A percentile compares a stretch with the other conserved stretches of the same genome.
phyloP scores from a whole-genome alignment of 2,888 invertebrate genomes.

The Galerucella nymphaeae region DNA sequence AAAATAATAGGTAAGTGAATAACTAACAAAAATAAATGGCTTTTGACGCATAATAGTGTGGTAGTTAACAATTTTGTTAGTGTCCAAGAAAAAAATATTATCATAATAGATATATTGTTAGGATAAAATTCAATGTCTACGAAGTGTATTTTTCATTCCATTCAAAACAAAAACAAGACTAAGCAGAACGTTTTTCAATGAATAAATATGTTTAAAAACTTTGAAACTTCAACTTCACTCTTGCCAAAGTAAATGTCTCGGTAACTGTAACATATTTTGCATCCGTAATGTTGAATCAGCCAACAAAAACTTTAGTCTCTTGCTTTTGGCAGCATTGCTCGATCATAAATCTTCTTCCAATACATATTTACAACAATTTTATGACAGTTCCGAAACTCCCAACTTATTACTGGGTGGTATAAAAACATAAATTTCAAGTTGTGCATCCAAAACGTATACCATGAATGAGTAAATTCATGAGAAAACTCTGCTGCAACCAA shows the following conservation, averaged over 20 bases:
- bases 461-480: conserved; percentile 5
- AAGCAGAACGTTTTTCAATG: conserved; percentile 6
- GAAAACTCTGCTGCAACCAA: conserved; percentile 1
- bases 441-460: conserved; percentile 17
- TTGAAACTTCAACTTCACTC: conserved; percentile 25
- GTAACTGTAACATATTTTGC: conserved; percentile 34
- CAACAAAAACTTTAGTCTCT: conserved; percentile 31
- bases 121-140: background rate
- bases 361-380: conserved; percentile 40
- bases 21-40: too few relatives aligned
- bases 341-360: conserved; percentile 32
- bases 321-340: conserved; percentile 34
- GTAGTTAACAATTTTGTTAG: too few relatives aligned
- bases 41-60: too few relatives aligned
- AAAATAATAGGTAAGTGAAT: too few relatives aligned
- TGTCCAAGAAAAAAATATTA: too few relatives aligned
- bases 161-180: background rate
- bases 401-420: conserved; percentile 33
- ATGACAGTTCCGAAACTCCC: conserved; percentile 36
- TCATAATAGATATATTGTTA: too few relatives aligned
- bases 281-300: conserved; percentile 25
- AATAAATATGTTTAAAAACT: conserved; percentile 20
- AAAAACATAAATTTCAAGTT: conserved; percentile 31
- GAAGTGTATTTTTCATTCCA: background rate
- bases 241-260: conserved; percentile 27